A percentile compares a stretch with the other conserved stretches of the same genome.
Conservation (phyloP, 2,797 vertebrate genomes). For the Notoglanidium macrostoma region DNA sequence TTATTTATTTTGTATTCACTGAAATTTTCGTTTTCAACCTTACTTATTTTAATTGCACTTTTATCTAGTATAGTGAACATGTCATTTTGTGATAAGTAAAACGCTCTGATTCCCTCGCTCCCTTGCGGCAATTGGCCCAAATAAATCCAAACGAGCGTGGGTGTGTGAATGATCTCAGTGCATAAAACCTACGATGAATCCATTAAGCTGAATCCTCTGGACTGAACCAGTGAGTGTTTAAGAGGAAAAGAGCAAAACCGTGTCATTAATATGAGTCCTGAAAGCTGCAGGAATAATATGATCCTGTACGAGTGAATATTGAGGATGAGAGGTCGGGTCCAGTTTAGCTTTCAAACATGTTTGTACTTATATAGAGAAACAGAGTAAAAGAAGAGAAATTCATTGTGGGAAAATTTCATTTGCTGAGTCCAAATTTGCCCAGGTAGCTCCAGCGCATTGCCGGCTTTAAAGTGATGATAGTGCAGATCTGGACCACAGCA, state of each 20-base stretch:
- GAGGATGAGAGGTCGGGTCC: not conserved
- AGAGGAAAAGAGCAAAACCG: not conserved
- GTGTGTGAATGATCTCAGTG: not conserved
- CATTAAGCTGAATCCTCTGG: not conserved
- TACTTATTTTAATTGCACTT: not conserved
- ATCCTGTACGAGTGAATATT: not conserved
- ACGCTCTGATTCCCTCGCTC: not conserved
- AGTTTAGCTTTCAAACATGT: not conserved
- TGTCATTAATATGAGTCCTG: not conserved
- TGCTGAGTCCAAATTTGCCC: slow-evolving; percentile 67
- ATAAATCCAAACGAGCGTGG: not conserved
- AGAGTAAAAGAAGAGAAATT: slow-evolving; percentile 39
- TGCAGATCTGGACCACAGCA: slow-evolving; percentile 83
- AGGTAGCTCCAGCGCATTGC: slow-evolving; percentile 75
- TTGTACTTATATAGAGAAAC: slow-evolving; percentile 14
- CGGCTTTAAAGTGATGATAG: slow-evolving; percentile 83
- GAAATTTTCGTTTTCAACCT: not conserved
- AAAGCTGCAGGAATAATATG: not conserved
- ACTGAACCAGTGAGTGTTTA: not conserved
- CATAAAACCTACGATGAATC: not conserved
- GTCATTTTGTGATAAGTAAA: not conserved
- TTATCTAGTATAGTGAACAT: not conserved
- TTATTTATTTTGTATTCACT: no score
- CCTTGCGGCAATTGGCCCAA: no score
- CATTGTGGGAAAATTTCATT: slow-evolving; percentile 49